Conservation (phyloP, 2,888 invertebrate species). For the Eledona agricola region DNA sequence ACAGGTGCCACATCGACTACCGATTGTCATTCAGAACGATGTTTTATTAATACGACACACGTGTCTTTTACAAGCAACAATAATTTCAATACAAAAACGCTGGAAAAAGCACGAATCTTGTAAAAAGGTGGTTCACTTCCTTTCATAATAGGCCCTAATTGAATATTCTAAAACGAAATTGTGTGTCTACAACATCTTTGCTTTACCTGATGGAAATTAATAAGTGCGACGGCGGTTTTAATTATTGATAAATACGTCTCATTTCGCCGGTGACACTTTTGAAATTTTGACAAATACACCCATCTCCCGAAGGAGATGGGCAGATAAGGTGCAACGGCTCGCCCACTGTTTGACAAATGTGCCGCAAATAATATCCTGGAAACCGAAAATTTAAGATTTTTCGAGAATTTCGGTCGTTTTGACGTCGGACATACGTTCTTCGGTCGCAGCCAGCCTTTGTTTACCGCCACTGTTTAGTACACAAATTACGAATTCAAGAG, state of each 20-base stretch:
- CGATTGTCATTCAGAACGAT: slow-evolving; percentile 17
- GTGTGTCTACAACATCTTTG: slow-evolving; percentile 6
- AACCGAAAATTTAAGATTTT: too few relatives aligned
- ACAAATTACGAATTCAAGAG: slow-evolving; percentile 37
- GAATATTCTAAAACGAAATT: slow-evolving; percentile 35
- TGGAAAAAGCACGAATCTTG: slow-evolving; percentile 41
- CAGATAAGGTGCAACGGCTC: slow-evolving; percentile 24
- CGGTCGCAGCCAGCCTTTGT: slow-evolving; percentile 31
- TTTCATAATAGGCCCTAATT: slow-evolving; percentile 39
- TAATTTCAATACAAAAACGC: slow-evolving; percentile 30
- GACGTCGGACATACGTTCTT: too few relatives aligned
- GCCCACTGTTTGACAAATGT: slow-evolving; percentile 54
- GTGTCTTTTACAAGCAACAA: slow-evolving; percentile 19
- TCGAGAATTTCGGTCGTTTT: too few relatives aligned
- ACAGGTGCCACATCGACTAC: slow-evolving; percentile 14
- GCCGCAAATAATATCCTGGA: too few relatives aligned
- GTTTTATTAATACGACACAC: slow-evolving; percentile 29
- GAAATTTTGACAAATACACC: slow-evolving; percentile 32
- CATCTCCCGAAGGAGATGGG: slow-evolving; percentile 23
- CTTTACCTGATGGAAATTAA: slow-evolving; percentile 27
- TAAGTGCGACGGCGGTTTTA: slow-evolving; percentile 11
- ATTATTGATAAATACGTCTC: slow-evolving; percentile 29
- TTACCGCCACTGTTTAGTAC: slow-evolving; percentile 21
- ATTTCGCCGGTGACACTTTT: slow-evolving; percentile 27
- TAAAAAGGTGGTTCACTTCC: slow-evolving; percentile 52